These are phyloP conservation scores for Gibbula magus DNA, from an alignment of 2,888 invertebrate genomes.

Conservation along the genomic window DNA sequence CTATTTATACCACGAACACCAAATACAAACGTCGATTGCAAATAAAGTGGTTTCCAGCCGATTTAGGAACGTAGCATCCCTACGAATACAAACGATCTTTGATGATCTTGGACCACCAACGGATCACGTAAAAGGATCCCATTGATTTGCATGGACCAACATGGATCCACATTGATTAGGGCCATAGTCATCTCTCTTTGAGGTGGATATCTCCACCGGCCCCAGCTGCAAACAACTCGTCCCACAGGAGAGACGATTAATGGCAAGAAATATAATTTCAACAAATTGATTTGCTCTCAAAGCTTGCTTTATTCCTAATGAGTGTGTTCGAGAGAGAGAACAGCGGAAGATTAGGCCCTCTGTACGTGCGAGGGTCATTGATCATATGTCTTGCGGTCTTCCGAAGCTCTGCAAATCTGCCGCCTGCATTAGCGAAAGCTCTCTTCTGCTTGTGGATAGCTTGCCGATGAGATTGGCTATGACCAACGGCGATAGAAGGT, in stretches of 20 bases:
- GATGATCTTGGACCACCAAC: no score
- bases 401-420: background rate
- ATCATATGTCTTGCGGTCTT: background rate
- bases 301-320: conserved; percentile 22
- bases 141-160: background rate
- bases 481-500: background rate
- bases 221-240: background rate
- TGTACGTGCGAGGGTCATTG: background rate
- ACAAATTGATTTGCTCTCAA: conserved; percentile 24
- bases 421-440: background rate
- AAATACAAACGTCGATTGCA: no score
- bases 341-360: background rate
- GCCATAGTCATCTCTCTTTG: background rate
- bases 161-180: background rate
- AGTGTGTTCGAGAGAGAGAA: background rate
- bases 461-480: background rate
- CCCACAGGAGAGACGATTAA: conserved; percentile 15
- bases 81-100: no score
- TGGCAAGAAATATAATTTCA: conserved; percentile 18
- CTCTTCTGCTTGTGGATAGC: background rate
- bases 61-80: no score
- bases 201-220: background rate
- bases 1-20: no score
- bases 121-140: background rate
- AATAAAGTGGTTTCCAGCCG: no score